phyloP scores from a whole-genome alignment of 2,888 invertebrate species.

The Yponomeuta malinellus region DNA sequence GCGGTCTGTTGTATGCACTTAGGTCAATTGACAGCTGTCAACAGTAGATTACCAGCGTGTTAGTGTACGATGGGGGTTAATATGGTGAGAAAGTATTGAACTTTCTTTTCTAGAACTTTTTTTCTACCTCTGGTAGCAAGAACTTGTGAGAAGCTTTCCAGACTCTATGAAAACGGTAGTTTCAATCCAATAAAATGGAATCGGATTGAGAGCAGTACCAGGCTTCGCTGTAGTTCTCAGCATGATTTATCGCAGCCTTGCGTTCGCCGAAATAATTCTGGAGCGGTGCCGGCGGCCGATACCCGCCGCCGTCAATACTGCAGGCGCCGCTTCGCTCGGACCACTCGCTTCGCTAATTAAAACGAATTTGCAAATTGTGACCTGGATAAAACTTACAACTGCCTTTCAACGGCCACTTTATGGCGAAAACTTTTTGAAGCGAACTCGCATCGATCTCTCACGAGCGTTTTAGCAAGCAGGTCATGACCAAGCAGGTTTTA shows the following conservation, averaged over 20 bases:
- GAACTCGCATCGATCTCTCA: background rate
- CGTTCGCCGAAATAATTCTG: slow-evolving; percentile 33
- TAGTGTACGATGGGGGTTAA: too few species aligned
- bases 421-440: slow-evolving; percentile 1
- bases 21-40: too few species aligned
- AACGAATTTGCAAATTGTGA: slow-evolving; percentile 9
- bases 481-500: background rate
- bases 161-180: background rate
- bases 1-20: too few species aligned
- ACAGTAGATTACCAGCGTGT: too few species aligned
- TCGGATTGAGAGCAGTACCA: slow-evolving; percentile 4
- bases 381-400: slow-evolving; percentile 4
- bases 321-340: slow-evolving; percentile 16
- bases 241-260: slow-evolving; percentile 33
- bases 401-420: background rate
- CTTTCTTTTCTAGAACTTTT: too few species aligned
- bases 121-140: too few species aligned
- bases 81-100: too few species aligned
- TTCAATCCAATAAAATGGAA: slow-evolving; percentile 11
- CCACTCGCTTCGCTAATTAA: slow-evolving; percentile 11
- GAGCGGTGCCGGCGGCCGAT: slow-evolving; percentile 33
- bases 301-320: slow-evolving; percentile 29
- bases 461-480: background rate
- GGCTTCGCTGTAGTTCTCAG: background rate
- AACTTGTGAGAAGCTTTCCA: too few species aligned